A percentile compares a stretch with the other conserved stretches of the same genome.
phyloP scores from a whole-genome alignment of 2,797 vertebrate species.

The Oreortyx pictus region DNA sequence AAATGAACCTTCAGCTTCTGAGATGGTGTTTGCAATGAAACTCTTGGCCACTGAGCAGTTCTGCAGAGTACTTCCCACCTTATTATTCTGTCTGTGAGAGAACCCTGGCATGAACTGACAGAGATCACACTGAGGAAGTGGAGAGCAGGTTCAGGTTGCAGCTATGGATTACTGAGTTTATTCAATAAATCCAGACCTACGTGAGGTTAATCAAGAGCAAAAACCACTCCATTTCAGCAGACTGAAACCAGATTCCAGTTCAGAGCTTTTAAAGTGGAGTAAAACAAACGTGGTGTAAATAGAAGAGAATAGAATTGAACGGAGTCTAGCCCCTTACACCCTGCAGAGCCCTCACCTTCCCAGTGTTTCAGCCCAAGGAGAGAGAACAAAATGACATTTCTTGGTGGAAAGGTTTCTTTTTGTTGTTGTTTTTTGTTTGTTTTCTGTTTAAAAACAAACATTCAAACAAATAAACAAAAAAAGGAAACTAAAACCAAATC shows the following conservation, averaged over 20 bases:
- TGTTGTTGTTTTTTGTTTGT: background rate
- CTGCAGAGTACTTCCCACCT: background rate
- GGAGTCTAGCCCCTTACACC: background rate
- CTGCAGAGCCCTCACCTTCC: background rate
- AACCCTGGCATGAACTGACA: background rate
- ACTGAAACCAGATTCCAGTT: background rate
- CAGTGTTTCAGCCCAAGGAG: background rate
- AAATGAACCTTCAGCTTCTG: constrained; percentile 14
- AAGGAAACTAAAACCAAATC: background rate
- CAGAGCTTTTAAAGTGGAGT: background rate
- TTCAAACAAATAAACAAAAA: background rate
- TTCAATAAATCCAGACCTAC: background rate
- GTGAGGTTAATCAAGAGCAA: background rate
- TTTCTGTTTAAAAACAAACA: background rate
- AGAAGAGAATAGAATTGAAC: background rate
- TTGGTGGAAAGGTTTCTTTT: background rate
- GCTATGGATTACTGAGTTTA: background rate
- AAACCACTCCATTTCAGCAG: background rate
- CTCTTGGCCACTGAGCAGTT: background rate
- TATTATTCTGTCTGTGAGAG: background rate
- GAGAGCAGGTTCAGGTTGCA: background rate
- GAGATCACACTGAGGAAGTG: background rate
- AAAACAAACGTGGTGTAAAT: background rate
- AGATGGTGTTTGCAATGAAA: background rate
- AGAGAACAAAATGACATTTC: background rate